These are phyloP conservation scores for Hypotaenidia philippensis DNA, from an alignment of 2,797 vertebrate species.

Conservation along the genomic window DNA sequence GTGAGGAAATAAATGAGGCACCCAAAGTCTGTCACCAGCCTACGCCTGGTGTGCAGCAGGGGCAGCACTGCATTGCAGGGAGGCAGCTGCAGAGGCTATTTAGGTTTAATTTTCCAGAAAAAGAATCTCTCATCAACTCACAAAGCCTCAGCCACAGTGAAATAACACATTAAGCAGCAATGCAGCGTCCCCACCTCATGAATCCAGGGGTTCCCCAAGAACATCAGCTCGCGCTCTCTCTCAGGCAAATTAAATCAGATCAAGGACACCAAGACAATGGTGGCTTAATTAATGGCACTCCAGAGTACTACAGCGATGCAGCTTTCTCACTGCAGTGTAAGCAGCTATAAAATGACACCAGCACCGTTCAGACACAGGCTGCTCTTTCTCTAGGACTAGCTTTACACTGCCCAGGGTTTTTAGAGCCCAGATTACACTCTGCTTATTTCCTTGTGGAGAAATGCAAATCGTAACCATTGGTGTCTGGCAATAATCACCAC, in stretches of 20 bases:
- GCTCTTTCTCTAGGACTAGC: background rate
- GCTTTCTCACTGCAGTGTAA: background rate
- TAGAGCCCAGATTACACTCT: background rate
- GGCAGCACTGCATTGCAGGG: conserved; percentile 27
- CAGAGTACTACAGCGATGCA: background rate
- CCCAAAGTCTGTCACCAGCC: background rate
- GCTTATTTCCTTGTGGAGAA: background rate
- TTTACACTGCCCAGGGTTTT: background rate
- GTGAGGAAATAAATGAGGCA: background rate
- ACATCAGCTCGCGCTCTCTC: background rate
- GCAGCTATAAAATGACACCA: background rate
- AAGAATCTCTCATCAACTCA: background rate
- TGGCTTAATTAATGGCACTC: background rate
- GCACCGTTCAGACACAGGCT: background rate
- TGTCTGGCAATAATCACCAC: background rate
- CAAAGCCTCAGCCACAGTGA: background rate
- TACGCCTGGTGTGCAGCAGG: background rate
- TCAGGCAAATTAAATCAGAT: background rate
- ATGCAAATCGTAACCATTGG: background rate
- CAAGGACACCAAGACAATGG: conserved; percentile 1
- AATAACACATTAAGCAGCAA: background rate
- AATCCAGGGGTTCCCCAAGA: background rate
- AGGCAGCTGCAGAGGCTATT: conserved; percentile 30
- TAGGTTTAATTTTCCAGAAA: background rate
- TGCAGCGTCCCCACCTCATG: background rate